phyloP scores from a whole-genome alignment of 2,113 vertebrate species.

The Pionites leucogaster region DNA sequence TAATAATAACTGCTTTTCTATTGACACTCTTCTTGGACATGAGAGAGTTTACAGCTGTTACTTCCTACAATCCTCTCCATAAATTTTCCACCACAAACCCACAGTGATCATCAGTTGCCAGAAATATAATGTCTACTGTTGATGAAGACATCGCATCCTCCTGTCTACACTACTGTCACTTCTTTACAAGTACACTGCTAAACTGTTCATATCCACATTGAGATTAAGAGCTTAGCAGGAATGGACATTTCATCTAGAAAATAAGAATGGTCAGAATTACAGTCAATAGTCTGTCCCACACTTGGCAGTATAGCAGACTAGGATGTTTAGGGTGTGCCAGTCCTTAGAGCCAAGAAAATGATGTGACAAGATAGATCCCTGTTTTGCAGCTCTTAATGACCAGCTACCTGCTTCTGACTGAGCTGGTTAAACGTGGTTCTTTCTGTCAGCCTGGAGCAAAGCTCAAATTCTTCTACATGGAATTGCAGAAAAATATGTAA shows the following conservation, averaged over 20 bases:
- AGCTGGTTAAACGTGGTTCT: background rate
- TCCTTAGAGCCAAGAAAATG: background rate
- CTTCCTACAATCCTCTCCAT: background rate
- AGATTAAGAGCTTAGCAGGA: conserved; percentile 58
- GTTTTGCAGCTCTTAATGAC: background rate
- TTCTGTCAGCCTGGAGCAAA: background rate
- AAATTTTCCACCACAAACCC: background rate
- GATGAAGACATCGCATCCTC: conserved; percentile 49
- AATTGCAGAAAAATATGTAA: background rate
- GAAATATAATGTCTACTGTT: conserved; percentile 6
- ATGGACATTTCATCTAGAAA: conserved; percentile 46
- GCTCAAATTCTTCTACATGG: background rate
- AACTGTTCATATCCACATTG: conserved; percentile 22
- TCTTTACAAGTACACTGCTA: conserved; percentile 1
- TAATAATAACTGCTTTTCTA: background rate
- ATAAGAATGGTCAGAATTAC: conserved; percentile 25
- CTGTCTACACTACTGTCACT: conserved; percentile 29
- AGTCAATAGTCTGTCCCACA: conserved; percentile 13
- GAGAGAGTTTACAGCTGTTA: background rate
- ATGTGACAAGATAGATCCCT: background rate
- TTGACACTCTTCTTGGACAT: background rate
- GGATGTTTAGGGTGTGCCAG: background rate
- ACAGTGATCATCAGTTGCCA: background rate
- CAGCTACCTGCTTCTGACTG: background rate
- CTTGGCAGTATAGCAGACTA: background rate